These are phyloP conservation scores for Nyctereutes procyonoides DNA, from an alignment of 2,113 vertebrate genomes.

Conservation along the genomic window DNA sequence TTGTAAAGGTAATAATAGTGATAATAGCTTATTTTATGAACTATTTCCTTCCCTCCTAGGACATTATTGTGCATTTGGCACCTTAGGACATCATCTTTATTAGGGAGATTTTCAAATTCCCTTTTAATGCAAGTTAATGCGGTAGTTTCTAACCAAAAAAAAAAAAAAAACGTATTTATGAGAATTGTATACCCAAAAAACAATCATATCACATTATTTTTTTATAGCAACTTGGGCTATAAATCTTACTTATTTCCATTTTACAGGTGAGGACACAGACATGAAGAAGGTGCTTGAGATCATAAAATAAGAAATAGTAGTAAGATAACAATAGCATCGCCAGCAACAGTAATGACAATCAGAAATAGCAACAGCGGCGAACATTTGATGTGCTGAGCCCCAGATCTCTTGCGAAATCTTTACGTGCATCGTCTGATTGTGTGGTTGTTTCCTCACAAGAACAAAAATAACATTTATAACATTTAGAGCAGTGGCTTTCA, in stretches of 20 bases:
- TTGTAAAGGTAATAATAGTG: background rate
- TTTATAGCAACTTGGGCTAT: background rate
- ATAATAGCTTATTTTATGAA: conserved; percentile 2
- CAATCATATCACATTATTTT: background rate
- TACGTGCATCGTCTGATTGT: background rate
- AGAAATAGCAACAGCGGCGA: background rate
- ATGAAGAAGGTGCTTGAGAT: background rate
- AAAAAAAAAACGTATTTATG: background rate
- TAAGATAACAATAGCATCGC: background rate
- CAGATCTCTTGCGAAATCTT: background rate
- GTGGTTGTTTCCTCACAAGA: background rate
- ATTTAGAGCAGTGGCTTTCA: background rate
- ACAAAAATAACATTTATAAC: background rate
- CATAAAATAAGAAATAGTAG: background rate
- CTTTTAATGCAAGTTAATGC: background rate
- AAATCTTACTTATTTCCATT: background rate
- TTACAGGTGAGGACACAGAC: background rate
- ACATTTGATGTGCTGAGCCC: background rate
- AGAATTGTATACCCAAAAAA: background rate
- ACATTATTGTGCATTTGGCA: background rate
- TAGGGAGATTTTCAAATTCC: background rate
- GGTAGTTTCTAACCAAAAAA: background rate
- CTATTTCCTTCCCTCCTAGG: background rate
- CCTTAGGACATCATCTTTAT: background rate
- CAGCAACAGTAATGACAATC: background rate